Percentiles rank a stretch among this genome's conserved stretches.
Evolutionary conservation across 1,140 invertebrate genomes (phyloP).

Genomic region (Zaprionus kolodkinae): DNA sequence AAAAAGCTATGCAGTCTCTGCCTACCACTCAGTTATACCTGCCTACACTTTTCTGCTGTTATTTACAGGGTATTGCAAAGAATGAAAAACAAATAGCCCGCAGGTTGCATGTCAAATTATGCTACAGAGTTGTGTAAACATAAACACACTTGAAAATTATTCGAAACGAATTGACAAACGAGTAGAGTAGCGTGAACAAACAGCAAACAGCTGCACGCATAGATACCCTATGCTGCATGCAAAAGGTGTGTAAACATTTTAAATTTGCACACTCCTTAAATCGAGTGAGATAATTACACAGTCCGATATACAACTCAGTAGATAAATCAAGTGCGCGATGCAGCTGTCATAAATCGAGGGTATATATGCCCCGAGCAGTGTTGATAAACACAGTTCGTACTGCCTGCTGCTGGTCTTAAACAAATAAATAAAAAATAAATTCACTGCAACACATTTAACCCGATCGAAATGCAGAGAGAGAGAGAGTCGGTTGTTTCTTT

Average conservation of each 20-base stretch:
- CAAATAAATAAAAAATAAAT: not conserved
- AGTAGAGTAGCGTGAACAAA: constrained; percentile 15
- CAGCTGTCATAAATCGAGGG: not conserved
- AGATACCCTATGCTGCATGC: constrained; percentile 3
- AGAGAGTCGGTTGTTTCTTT: not conserved
- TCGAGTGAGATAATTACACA: not conserved
- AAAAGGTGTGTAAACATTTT: not conserved
- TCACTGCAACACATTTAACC: not conserved
- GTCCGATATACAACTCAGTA: not conserved
- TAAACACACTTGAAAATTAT: constrained; percentile 30
- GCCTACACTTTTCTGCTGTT: not conserved
- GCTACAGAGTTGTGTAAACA: constrained; percentile 36
- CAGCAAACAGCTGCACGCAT: not conserved
- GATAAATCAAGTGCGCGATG: not conserved
- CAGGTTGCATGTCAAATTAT: constrained; percentile 39
- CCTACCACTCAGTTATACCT: not conserved
- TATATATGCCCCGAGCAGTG: not conserved
- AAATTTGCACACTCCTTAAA: not conserved
- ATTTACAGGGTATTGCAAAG: constrained; percentile 18
- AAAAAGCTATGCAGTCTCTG: not conserved
- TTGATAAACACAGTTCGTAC: not conserved
- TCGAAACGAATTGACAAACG: constrained; percentile 23
- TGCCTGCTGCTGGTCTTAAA: not conserved
- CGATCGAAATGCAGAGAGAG: not conserved
- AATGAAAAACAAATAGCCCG: constrained; percentile 18